phyloP scores from a whole-genome alignment of 1,140 invertebrate species.

The Drosophila sp. region DNA sequence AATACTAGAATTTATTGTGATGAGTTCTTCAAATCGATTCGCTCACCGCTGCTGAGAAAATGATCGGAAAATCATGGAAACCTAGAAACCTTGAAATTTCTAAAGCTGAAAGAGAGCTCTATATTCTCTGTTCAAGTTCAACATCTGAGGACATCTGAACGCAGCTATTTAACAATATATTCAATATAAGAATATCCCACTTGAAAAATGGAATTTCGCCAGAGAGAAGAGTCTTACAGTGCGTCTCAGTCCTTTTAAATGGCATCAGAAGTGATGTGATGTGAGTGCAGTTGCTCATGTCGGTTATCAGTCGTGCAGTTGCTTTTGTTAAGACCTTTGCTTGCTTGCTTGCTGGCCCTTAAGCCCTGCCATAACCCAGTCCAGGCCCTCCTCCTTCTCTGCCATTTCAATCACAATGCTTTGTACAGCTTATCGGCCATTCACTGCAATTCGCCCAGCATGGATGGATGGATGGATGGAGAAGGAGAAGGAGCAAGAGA shows the following conservation, averaged over 20 bases:
- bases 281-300: slow-evolving; percentile 17
- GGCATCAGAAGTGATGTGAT: not conserved
- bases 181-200: no score
- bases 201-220: no score
- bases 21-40: no score
- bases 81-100: no score
- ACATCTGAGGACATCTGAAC: no score
- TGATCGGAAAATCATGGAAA: no score
- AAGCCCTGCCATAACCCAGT: slow-evolving; percentile 31
- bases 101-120: no score
- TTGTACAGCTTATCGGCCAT: slow-evolving; percentile 64
- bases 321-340: slow-evolving; percentile 33
- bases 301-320: slow-evolving; percentile 41
- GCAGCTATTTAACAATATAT: no score
- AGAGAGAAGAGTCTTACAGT: not conserved
- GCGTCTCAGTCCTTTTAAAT: not conserved
- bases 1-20: no score
- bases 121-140: no score
- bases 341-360: slow-evolving; percentile 23
- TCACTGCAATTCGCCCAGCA: slow-evolving; percentile 44
- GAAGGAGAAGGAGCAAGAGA: not conserved
- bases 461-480: not conserved
- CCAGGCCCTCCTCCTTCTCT: not conserved
- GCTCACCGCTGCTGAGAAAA: no score
- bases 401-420: slow-evolving; percentile 29